A percentile compares a stretch with the other conserved stretches of the same genome.
These are phyloP conservation scores for Hydropsyche betteni DNA, from an alignment of 2,888 invertebrate genomes.

Conservation along the genomic window DNA sequence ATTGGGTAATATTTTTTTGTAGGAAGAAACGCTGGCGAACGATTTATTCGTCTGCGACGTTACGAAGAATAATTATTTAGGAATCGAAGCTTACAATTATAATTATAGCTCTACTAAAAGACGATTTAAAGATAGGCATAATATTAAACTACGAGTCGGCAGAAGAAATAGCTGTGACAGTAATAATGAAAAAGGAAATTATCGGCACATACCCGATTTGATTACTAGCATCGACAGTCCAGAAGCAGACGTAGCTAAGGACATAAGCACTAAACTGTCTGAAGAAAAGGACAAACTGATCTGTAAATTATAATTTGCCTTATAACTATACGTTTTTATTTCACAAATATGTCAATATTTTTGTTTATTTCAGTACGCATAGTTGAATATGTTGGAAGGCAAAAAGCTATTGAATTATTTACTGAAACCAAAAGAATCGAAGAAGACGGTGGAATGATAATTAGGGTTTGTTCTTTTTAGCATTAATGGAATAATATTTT, in stretches of 20 bases:
- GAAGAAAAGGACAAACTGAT: constrained; percentile 80
- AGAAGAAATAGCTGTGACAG: constrained; percentile 63
- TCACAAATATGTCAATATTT: constrained; percentile 20
- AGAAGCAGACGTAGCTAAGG: constrained; percentile 71
- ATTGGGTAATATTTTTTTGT: constrained; percentile 61
- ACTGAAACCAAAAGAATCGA: constrained; percentile 84
- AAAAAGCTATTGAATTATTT: constrained; percentile 77
- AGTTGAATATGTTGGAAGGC: constrained; percentile 75
- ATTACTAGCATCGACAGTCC: constrained; percentile 63
- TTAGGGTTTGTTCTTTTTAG: constrained; percentile 68
- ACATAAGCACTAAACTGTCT: constrained; percentile 76
- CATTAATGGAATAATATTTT: neutral
- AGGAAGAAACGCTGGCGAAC: constrained; percentile 83
- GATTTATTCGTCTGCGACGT: constrained; percentile 83
- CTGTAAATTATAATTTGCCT: constrained; percentile 63
- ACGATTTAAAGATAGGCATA: constrained; percentile 67
- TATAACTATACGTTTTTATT: constrained; percentile 34
- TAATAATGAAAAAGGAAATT: constrained; percentile 64
- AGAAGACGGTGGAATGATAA: constrained; percentile 85
- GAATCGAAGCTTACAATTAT: constrained; percentile 81
- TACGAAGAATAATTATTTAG: constrained; percentile 70
- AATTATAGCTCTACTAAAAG: constrained; percentile 64
- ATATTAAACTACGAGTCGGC: constrained; percentile 67
- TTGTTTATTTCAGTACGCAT: constrained; percentile 68
- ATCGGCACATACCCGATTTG: constrained; percentile 70